A percentile compares a stretch with the other conserved stretches of the same genome.
phyloP scores from a whole-genome alignment of 2,113 vertebrate species.

The Mionectes macconnelli region DNA sequence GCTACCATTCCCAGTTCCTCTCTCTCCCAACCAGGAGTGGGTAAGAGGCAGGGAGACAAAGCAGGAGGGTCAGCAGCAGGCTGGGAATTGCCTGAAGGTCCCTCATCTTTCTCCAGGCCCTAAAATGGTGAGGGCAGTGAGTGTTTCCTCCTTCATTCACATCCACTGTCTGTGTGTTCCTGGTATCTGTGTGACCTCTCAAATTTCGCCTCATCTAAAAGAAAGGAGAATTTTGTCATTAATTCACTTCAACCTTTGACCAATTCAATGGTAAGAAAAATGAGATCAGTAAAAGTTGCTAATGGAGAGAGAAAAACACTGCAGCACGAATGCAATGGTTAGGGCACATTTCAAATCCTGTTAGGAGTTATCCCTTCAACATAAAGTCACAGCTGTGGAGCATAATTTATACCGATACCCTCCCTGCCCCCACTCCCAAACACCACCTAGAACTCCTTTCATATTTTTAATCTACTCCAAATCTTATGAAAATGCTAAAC shows the following conservation, averaged over 20 bases:
- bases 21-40: neutral
- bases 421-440: neutral
- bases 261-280: neutral
- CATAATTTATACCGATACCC: neutral
- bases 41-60: neutral
- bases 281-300: neutral
- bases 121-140: neutral
- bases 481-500: neutral
- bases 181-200: neutral
- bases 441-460: neutral
- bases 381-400: neutral
- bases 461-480: neutral
- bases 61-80: neutral
- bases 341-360: neutral
- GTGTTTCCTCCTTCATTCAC: neutral
- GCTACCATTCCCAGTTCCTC: neutral
- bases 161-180: neutral
- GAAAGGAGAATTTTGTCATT: neutral
- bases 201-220: neutral
- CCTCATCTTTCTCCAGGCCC: neutral
- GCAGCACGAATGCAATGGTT: neutral
- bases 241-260: neutral
- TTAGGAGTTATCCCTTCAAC: neutral
- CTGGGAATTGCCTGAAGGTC: neutral
- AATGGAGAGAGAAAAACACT: neutral